Conservation (phyloP, 2,113 vertebrate genomes). For the Drymodes brunneopygia region DNA sequence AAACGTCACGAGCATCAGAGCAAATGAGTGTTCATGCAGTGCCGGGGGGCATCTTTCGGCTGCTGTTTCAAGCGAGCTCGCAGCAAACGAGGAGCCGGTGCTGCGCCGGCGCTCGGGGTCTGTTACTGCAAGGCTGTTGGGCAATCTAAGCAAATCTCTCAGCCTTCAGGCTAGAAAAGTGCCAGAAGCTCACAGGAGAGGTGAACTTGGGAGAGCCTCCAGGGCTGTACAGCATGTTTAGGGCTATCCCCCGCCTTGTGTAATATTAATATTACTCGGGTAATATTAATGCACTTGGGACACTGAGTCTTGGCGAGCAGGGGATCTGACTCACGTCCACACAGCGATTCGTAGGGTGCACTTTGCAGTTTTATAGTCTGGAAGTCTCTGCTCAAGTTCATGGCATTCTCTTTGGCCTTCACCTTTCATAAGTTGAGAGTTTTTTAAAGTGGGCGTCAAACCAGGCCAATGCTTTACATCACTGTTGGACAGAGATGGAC, state of each 20-base stretch:
- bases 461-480: accelerated
- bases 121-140: not conserved
- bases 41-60: not conserved
- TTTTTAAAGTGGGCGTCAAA: not conserved
- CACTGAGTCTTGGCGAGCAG: accelerated
- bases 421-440: not conserved
- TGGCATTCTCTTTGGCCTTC: not conserved
- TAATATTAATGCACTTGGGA: not conserved
- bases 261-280: too few relatives aligned
- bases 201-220: not conserved
- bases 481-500: not conserved
- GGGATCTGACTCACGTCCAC: not conserved
- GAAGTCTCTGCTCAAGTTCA: not conserved
- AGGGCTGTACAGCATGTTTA: not conserved
- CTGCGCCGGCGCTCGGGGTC: accelerated
- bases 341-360: accelerated
- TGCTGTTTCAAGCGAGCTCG: accelerated
- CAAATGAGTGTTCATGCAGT: not conserved
- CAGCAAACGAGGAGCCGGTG: not conserved
- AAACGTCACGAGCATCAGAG: not conserved
- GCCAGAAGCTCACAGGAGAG: not conserved
- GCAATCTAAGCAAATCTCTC: not conserved
- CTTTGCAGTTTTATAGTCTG: not conserved
- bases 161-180: not conserved
- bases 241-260: not conserved